phyloP scores from a whole-genome alignment of 1,140 invertebrate species.

The Asobara japonica region DNA sequence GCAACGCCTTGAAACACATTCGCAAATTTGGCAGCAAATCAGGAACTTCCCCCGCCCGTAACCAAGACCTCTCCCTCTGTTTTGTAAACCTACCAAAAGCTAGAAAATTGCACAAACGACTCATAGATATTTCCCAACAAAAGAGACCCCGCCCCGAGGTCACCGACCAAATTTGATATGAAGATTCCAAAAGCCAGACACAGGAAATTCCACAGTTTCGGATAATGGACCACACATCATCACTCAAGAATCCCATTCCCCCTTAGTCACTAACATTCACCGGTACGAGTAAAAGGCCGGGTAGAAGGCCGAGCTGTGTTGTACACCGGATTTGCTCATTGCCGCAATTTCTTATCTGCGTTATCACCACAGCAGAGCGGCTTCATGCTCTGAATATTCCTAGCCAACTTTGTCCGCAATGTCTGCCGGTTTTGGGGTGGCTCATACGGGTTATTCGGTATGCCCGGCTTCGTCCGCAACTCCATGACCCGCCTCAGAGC shows the following conservation, averaged over 20 bases:
- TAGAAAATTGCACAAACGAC: background rate
- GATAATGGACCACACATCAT: background rate
- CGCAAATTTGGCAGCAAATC: too few species aligned
- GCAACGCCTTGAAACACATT: too few species aligned
- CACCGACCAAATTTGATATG: background rate
- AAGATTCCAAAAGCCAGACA: background rate
- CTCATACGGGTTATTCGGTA: background rate
- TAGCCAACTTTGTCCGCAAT: too few species aligned
- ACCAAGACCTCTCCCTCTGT: too few species aligned
- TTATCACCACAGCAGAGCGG: too few species aligned
- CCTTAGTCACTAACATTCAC: conserved; percentile 3
- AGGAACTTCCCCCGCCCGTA: too few species aligned
- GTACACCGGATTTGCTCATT: background rate
- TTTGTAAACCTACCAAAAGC: background rate
- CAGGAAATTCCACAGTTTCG: conserved; percentile 7
- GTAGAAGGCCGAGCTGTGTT: conserved; percentile 8
- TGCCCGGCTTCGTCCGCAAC: conserved; percentile 20
- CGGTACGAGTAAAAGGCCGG: conserved; percentile 32
- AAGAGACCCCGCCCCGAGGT: background rate
- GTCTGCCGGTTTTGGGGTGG: too few species aligned
- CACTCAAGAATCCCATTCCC: conserved; percentile 1
- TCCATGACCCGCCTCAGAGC: background rate
- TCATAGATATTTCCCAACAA: background rate
- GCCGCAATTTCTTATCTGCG: too few species aligned
- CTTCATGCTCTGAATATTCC: too few species aligned